A percentile compares a stretch with the other conserved stretches of the same genome.
Conservation (phyloP, 2,888 invertebrate species). For the Hydropsyche betteni region DNA sequence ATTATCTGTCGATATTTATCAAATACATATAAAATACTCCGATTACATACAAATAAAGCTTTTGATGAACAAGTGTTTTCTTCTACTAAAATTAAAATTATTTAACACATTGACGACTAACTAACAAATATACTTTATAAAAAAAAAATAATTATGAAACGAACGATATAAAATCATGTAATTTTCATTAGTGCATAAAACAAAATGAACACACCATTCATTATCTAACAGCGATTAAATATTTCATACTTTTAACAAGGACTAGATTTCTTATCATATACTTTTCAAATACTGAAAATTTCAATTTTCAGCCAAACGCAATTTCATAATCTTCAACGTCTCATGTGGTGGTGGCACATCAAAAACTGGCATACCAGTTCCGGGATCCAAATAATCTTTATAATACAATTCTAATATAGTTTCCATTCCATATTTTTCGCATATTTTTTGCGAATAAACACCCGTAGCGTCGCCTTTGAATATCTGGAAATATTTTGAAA, state of each 20-base stretch:
- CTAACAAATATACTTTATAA: no score
- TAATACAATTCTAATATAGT: constrained; percentile 73
- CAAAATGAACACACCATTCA: constrained; percentile 1
- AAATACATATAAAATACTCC: no score
- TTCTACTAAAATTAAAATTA: no score
- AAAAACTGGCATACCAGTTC: constrained; percentile 69
- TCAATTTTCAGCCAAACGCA: constrained; percentile 55
- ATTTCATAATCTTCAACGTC: constrained; percentile 75
- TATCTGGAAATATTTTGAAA: constrained; percentile 64
- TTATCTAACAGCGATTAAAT: not conserved
- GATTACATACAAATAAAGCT: no score
- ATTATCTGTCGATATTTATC: no score
- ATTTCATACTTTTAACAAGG: constrained; percentile 3
- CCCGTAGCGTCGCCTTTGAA: constrained; percentile 86
- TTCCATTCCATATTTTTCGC: constrained; percentile 73
- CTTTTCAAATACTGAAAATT: not conserved
- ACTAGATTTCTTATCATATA: constrained; percentile 4
- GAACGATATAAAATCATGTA: not conserved
- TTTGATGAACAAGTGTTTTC: no score
- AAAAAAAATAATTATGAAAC: no score
- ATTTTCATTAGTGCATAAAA: not conserved
- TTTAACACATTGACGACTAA: no score
- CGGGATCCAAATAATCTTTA: constrained; percentile 72
- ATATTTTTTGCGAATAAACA: constrained; percentile 79
- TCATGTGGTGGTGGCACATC: constrained; percentile 74